Conservation (phyloP, 1,140 invertebrate genomes). For the Leguminivora glycinivorella region DNA sequence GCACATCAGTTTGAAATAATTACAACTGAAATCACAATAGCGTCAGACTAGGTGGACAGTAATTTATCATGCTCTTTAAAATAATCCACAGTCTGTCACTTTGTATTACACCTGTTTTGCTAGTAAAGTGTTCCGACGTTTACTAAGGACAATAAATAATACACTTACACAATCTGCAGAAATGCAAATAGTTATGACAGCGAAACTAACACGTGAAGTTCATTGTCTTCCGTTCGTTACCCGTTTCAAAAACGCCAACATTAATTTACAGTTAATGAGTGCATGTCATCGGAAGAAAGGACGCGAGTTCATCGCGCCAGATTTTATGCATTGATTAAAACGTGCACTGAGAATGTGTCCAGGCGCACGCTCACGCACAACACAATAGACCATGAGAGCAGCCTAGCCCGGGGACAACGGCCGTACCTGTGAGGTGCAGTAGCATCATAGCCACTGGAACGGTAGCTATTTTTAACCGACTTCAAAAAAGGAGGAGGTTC, state of each 20-base stretch:
- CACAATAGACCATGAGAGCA: constrained; percentile 28
- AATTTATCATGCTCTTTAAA: background rate
- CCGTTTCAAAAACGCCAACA: constrained; percentile 28
- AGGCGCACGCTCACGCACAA: constrained; percentile 23
- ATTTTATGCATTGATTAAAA: constrained; percentile 12
- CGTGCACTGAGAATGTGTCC: constrained; percentile 20
- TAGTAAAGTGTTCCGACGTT: background rate
- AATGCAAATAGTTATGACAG: constrained; percentile 23
- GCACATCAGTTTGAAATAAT: background rate
- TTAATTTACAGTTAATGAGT: constrained; percentile 17
- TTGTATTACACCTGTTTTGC: background rate
- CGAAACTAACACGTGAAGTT: constrained; percentile 30
- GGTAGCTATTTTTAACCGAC: constrained; percentile 76
- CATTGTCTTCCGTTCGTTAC: constrained; percentile 32
- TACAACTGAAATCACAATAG: background rate
- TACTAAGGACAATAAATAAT: constrained; percentile 17
- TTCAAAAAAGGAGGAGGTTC: too few relatives aligned
- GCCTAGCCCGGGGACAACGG: constrained; percentile 50
- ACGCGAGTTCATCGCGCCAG: constrained; percentile 1
- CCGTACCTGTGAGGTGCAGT: constrained; percentile 71
- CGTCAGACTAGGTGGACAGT: background rate
- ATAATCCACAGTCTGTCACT: background rate
- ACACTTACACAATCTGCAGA: constrained; percentile 22
- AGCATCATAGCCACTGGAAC: constrained; percentile 64
- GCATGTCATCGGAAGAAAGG: constrained; percentile 23